These are phyloP conservation scores for Drosophila helvetica DNA, from an alignment of 2,888 invertebrate species.

Conservation along the genomic window DNA sequence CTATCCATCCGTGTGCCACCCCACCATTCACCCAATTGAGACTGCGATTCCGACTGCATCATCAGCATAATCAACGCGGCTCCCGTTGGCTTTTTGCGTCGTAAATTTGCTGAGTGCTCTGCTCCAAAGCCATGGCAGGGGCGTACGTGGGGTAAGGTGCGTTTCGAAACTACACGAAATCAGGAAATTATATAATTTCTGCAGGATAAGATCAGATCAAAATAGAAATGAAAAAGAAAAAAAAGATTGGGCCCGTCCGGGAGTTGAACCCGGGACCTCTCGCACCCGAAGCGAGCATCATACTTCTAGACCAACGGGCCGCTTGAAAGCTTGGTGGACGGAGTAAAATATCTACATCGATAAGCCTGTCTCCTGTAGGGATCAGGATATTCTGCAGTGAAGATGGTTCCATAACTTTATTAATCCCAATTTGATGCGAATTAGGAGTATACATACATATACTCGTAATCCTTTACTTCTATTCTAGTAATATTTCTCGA, in stretches of 20 bases:
- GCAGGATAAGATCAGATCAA: not conserved
- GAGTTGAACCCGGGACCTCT: slow-evolving; percentile 81
- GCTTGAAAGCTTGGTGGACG: slow-evolving; percentile 32
- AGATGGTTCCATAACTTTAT: too few relatives aligned
- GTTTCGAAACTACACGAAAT: not conserved
- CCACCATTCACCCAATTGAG: slow-evolving; percentile 32
- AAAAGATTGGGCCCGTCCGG: slow-evolving; percentile 42
- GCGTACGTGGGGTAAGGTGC: slow-evolving; percentile 15
- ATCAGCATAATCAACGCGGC: slow-evolving; percentile 78
- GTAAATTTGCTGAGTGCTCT: slow-evolving; percentile 77
- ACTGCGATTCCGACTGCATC: slow-evolving; percentile 67
- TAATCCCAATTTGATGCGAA: too few relatives aligned
- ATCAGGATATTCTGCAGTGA: not conserved
- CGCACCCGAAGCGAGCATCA: slow-evolving; percentile 84
- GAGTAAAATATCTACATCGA: not conserved
- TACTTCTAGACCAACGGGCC: slow-evolving; percentile 83
- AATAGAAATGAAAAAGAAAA: not conserved
- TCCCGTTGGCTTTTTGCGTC: slow-evolving; percentile 73
- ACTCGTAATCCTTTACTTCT: too few relatives aligned
- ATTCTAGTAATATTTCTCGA: too few relatives aligned
- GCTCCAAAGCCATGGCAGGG: slow-evolving; percentile 46
- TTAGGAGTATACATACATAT: accelerated
- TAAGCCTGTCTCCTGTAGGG: not conserved
- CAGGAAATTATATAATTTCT: too few relatives aligned
- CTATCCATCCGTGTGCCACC: not conserved